phyloP scores from a whole-genome alignment of 2,113 vertebrate genomes.

The Speoplatyrhinus poulsoni region DNA sequence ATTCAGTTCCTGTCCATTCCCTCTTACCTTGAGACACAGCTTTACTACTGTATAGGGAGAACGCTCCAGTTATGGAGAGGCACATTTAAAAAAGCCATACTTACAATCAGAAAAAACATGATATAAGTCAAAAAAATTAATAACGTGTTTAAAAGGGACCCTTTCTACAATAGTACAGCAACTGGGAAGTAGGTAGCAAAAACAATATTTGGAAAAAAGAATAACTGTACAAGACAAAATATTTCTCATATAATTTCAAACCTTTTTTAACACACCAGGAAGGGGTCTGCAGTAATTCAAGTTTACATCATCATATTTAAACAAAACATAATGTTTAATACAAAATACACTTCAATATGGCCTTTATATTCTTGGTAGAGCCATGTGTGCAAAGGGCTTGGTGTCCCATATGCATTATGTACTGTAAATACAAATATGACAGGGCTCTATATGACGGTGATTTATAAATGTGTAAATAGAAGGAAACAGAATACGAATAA shows the following conservation, averaged over 20 bases:
- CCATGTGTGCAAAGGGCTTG: conserved; percentile 58
- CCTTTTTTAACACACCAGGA: conserved; percentile 20
- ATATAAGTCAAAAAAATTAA: conserved; percentile 50
- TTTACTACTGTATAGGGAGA: conserved; percentile 43
- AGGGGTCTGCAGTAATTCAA: conserved; percentile 15
- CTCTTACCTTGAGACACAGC: conserved; percentile 39
- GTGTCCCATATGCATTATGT: not conserved
- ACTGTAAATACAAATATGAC: not conserved
- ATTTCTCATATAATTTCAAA: conserved; percentile 20
- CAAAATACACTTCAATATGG: conserved; percentile 55
- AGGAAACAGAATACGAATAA: not conserved
- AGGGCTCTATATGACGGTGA: not conserved
- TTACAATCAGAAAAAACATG: conserved; percentile 64
- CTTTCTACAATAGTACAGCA: conserved; percentile 31
- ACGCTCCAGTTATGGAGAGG: conserved; percentile 73
- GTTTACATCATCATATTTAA: conserved; percentile 32
- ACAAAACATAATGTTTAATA: conserved; percentile 38
- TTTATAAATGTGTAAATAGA: conserved; percentile 4
- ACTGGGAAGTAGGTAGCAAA: conserved; percentile 9
- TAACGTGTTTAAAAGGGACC: conserved; percentile 28
- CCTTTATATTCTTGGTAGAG: conserved; percentile 53
- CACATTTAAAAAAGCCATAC: conserved; percentile 77
- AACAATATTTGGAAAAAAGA: conserved; percentile 17
- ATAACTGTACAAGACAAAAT: conserved; percentile 30
- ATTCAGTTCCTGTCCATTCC: conserved; percentile 29